These are phyloP conservation scores for Varecia variegata DNA, from an alignment of 2,797 vertebrate species.

Conservation along the genomic window DNA sequence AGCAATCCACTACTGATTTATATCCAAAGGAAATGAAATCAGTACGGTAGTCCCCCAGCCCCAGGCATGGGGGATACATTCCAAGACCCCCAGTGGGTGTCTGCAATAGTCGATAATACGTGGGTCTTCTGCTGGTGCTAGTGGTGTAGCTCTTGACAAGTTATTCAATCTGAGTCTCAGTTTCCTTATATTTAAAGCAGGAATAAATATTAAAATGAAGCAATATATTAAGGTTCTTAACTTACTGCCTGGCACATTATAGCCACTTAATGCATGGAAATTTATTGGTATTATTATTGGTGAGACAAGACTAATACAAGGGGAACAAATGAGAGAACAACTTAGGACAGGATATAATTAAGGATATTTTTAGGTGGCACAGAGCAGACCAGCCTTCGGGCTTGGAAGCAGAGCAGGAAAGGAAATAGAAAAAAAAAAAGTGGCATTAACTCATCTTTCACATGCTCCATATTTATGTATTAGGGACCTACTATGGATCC, in stretches of 20 bases:
- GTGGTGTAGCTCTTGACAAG: not conserved
- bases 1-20: not conserved
- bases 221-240: not conserved
- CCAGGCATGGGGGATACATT: not conserved
- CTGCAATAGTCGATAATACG: not conserved
- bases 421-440: not conserved
- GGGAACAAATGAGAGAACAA: not conserved
- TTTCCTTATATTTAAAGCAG: slow-evolving; percentile 8
- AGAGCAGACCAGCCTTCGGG: not conserved
- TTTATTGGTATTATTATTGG: not conserved
- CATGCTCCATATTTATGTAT: not conserved
- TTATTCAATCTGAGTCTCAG: not conserved
- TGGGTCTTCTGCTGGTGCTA: not conserved
- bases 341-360: not conserved
- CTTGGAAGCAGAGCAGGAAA: not conserved
- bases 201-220: not conserved
- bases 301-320: not conserved
- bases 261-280: not conserved
- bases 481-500: not conserved
- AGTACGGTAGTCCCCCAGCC: not conserved
- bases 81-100: not conserved
- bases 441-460: not conserved
- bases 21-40: not conserved
- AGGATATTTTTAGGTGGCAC: not conserved
- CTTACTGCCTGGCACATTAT: not conserved